phyloP scores from a whole-genome alignment of 2,888 invertebrate species.

The Phyllotreta striolata region DNA sequence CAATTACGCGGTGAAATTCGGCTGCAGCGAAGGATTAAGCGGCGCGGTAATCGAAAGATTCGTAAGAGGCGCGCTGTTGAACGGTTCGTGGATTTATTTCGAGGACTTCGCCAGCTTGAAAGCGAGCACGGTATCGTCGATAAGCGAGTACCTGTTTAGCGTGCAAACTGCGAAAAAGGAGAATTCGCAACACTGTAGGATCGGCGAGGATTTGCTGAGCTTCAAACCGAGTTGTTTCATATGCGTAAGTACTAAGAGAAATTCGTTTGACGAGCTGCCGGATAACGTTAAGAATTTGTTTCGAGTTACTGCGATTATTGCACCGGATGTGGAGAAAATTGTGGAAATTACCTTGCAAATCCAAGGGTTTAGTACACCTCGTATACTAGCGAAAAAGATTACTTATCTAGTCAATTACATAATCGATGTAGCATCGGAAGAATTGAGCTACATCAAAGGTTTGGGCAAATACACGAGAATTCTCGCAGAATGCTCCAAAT shows the following conservation, averaged over 20 bases:
- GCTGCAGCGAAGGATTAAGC: conserved; percentile 80
- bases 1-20: conserved; percentile 69
- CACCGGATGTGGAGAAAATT: conserved; percentile 83
- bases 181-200: conserved; percentile 68
- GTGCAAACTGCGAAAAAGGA: conserved; percentile 76
- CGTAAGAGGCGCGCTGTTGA: conserved; percentile 79
- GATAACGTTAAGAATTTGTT: conserved; percentile 83
- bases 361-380: conserved; percentile 77
- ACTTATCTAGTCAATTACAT: conserved; percentile 71
- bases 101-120: conserved; percentile 84
- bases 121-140: conserved; percentile 78
- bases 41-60: conserved; percentile 65
- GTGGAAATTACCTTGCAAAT: conserved; percentile 81
- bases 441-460: conserved; percentile 82
- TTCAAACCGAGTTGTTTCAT: conserved; percentile 79
- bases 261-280: conserved; percentile 75
- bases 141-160: conserved; percentile 79
- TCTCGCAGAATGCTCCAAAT: conserved; percentile 79
- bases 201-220: conserved; percentile 73
- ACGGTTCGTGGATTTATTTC: conserved; percentile 86
- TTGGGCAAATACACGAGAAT: conserved; percentile 84
- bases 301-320: conserved; percentile 84
- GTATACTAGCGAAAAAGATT: conserved; percentile 76
- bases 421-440: conserved; percentile 67
- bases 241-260: conserved; percentile 75